Percentiles rank a stretch among this genome's conserved stretches.
Conservation (phyloP, 2,888 invertebrate species). For the Onchidella celtica region DNA sequence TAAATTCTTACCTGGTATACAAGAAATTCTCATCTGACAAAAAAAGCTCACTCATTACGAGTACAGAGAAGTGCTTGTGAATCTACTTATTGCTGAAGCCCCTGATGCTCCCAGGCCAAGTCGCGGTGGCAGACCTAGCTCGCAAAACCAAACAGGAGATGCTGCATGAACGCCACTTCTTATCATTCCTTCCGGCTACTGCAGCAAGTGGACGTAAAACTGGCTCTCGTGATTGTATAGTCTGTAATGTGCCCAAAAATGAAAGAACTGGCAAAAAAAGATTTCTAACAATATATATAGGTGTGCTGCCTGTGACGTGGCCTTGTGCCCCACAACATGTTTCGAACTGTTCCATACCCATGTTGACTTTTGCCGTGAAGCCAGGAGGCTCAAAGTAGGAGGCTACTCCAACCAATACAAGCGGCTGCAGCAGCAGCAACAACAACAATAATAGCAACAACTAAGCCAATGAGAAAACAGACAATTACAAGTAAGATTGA, state of each 20-base stretch:
- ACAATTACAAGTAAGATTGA: no score
- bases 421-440: background rate
- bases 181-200: no score
- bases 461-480: no score
- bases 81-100: background rate
- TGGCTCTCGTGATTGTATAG: background rate
- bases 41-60: background rate
- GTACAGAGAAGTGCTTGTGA: background rate
- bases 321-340: background rate
- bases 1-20: background rate
- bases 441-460: background rate
- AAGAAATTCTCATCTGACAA: background rate
- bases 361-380: background rate
- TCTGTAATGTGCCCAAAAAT: background rate
- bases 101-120: background rate
- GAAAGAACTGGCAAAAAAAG: background rate
- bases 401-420: background rate
- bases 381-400: background rate
- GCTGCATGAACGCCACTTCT: no score
- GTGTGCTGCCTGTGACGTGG: background rate
- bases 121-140: background rate
- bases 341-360: background rate
- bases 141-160: no score
- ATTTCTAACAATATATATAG: background rate
- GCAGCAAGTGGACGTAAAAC: background rate